Percentiles rank a stretch among this genome's conserved stretches.
These are phyloP conservation scores for Oreochromis spilurus DNA, from an alignment of 2,113 vertebrate species.

Conservation along the genomic window DNA sequence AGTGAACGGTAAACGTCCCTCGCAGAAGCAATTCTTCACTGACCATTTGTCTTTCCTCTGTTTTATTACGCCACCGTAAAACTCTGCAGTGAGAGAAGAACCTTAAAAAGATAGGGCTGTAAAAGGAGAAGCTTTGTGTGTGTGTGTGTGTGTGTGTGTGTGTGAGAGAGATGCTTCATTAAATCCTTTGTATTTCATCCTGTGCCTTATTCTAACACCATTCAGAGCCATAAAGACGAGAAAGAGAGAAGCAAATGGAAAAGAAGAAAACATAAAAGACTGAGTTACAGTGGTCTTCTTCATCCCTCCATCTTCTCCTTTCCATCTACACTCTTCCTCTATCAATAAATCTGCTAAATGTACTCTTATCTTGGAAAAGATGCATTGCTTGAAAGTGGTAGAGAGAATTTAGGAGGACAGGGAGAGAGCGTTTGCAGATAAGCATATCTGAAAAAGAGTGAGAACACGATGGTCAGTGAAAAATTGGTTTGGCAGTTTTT, in stretches of 20 bases:
- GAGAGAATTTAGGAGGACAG: not conserved
- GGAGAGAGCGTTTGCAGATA: not conserved
- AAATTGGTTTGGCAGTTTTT: not conserved
- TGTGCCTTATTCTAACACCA: constrained; percentile 37
- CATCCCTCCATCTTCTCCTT: not conserved
- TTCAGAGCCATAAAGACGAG: constrained; percentile 40
- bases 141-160: not conserved
- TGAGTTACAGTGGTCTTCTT: constrained; percentile 42
- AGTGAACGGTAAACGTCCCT: constrained; percentile 19
- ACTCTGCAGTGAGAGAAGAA: constrained; percentile 47
- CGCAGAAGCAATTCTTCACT: constrained; percentile 49
- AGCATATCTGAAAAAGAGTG: not conserved
- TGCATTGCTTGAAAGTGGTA: not conserved
- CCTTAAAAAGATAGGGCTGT: constrained; percentile 61
- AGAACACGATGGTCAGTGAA: not conserved
- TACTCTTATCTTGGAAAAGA: not conserved
- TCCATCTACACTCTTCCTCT: not conserved
- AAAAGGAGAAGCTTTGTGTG: constrained; percentile 35
- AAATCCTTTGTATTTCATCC: constrained; percentile 67
- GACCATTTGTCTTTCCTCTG: constrained; percentile 73
- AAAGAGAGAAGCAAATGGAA: constrained; percentile 32
- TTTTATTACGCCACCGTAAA: constrained; percentile 70
- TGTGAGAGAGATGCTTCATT: constrained; percentile 59
- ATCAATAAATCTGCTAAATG: constrained; percentile 47
- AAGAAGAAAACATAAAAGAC: constrained; percentile 32